Conservation (phyloP, 2,797 vertebrate genomes). For the Aldrovandia affinis region DNA sequence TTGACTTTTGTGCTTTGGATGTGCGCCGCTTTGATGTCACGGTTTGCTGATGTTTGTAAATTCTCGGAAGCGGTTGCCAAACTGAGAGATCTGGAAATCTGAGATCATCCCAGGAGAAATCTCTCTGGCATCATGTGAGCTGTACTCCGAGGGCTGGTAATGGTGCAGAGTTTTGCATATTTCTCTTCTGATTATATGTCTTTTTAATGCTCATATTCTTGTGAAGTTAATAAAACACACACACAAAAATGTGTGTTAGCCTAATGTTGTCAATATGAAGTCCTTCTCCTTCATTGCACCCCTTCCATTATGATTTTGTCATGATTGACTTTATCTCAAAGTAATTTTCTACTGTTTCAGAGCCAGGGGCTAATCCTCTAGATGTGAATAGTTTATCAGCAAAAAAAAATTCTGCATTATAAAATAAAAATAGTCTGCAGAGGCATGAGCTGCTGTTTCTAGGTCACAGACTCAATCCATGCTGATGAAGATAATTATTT, state of each 20-base stretch:
- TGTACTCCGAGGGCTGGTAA: conserved; percentile 13
- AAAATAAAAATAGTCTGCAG: conserved; percentile 37
- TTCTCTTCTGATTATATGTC: conserved; percentile 33
- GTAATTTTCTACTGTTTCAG: not conserved
- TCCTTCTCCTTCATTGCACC: not conserved
- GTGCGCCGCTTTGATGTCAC: not conserved
- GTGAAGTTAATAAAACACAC: conserved; percentile 25
- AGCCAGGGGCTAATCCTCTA: conserved; percentile 8
- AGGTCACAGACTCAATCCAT: conserved; percentile 47
- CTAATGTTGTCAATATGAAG: not conserved
- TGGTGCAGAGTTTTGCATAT: conserved; percentile 48
- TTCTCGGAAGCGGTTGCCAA: not conserved
- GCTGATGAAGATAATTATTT: conserved; percentile 36
- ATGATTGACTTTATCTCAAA: not conserved
- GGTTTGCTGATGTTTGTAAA: not conserved
- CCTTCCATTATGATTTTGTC: not conserved
- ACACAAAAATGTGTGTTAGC: not conserved
- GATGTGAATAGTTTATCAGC: conserved; percentile 17
- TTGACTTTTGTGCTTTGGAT: not conserved
- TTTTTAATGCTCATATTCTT: conserved; percentile 21
- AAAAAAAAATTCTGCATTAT: not conserved
- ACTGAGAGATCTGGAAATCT: conserved; percentile 25
- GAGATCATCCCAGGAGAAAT: not conserved
- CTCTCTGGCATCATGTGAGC: conserved; percentile 33
- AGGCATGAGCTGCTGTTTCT: conserved; percentile 49